phyloP scores from a whole-genome alignment of 2,888 invertebrate species.

The Ophion slaviceki region DNA sequence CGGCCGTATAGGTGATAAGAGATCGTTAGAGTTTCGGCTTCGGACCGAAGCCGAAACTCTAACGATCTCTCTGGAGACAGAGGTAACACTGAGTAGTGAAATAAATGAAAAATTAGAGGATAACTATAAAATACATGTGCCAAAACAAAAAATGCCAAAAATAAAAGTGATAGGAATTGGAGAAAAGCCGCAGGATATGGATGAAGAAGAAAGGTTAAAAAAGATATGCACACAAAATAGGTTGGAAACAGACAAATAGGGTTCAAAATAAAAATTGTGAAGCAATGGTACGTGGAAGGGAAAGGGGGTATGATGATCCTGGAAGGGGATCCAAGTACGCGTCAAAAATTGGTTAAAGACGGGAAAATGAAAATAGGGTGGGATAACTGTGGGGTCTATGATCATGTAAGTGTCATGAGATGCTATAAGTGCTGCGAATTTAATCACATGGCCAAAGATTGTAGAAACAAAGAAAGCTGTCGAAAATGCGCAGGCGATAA shows the following conservation, averaged over 20 bases:
- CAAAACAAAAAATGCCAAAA: constrained; percentile 40
- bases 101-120: neutral
- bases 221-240: constrained; percentile 13
- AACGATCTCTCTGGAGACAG: too few species aligned
- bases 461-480: constrained; percentile 45
- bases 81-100: neutral
- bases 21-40: too few species aligned
- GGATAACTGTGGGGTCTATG: constrained; percentile 34
- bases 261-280: constrained; percentile 35
- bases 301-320: constrained; percentile 2
- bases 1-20: too few species aligned
- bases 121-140: constrained; percentile 12
- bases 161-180: constrained; percentile 26
- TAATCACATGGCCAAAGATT: constrained; percentile 60
- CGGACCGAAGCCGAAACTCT: too few species aligned
- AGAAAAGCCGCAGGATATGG: constrained; percentile 20
- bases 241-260: neutral
- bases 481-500: constrained; percentile 55
- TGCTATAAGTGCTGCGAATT: constrained; percentile 60
- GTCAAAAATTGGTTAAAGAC: constrained; percentile 10
- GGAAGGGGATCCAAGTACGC: constrained; percentile 29
- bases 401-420: constrained; percentile 51
- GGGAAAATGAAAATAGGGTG: constrained; percentile 48
- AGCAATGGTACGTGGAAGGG: neutral
- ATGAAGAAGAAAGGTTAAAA: constrained; percentile 38